Conservation (phyloP, 2,113 vertebrate genomes). For the Camelus bactrianus region DNA sequence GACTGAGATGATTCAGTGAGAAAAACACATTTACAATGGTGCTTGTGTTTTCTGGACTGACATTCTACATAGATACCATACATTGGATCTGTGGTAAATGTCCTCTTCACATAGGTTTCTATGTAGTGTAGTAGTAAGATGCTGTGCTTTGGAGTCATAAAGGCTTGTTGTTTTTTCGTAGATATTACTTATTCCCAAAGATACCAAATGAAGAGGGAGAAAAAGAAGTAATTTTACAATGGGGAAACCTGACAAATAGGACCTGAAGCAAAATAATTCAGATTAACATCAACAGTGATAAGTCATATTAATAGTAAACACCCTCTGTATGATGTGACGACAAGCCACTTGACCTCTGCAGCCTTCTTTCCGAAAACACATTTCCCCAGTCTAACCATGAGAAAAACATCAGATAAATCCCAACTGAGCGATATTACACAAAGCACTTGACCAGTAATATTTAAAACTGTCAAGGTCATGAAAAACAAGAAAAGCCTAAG, state of each 20-base stretch:
- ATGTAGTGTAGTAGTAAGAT: not conserved
- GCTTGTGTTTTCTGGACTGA: not conserved
- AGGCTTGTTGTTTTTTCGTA: not conserved
- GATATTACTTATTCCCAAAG: not conserved
- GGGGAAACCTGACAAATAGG: not conserved
- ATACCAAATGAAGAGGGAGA: not conserved
- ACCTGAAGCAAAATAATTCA: not conserved
- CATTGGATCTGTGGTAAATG: not conserved
- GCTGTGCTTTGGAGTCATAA: not conserved
- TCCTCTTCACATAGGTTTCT: not conserved
- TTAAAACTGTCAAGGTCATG: not conserved
- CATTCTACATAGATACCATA: not conserved
- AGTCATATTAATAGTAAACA: not conserved
- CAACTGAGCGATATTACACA: not conserved
- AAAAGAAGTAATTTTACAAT: not conserved
- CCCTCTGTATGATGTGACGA: not conserved
- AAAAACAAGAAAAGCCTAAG: not conserved
- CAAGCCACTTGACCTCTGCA: not conserved
- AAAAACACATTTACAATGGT: not conserved
- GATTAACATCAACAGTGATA: not conserved
- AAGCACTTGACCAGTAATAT: not conserved
- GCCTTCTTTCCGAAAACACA: not conserved
- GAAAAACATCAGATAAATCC: not conserved
- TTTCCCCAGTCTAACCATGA: not conserved
- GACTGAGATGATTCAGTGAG: not conserved